A percentile compares a stretch with the other conserved stretches of the same genome.
Conservation (phyloP, 1,140 invertebrate species). For the Sitobion miscanthi region DNA sequence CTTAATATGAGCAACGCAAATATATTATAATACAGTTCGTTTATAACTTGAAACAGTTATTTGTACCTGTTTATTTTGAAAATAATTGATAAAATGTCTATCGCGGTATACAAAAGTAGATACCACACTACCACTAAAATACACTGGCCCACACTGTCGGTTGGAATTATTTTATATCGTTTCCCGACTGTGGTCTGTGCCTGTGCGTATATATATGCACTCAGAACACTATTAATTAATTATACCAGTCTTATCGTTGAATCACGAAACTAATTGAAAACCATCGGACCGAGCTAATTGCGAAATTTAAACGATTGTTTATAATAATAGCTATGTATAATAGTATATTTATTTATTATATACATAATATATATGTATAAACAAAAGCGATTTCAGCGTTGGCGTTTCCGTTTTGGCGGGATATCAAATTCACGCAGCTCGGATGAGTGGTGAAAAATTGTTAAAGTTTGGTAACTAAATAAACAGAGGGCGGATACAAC, state of each 20-base stretch:
- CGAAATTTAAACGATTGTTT: conserved; percentile 29
- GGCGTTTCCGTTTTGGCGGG: background rate
- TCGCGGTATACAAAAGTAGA: background rate
- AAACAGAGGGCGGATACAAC: background rate
- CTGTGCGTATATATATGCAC: background rate
- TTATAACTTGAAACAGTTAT: no score
- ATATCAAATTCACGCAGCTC: background rate
- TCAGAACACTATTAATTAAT: conserved; percentile 5
- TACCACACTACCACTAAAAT: background rate
- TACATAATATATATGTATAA: background rate
- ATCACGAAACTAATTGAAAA: conserved; percentile 36
- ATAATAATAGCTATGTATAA: background rate
- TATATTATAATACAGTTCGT: no score
- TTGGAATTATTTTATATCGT: background rate
- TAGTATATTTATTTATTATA: background rate
- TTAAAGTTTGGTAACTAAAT: background rate
- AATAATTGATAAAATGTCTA: no score
- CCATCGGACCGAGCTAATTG: conserved; percentile 8
- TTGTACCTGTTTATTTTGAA: no score
- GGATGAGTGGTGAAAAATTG: conserved; percentile 4
- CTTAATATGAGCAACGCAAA: no score
- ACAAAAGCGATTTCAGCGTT: background rate
- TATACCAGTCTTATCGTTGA: background rate
- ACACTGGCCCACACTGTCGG: background rate
- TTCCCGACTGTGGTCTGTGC: background rate